Conservation (phyloP, 1,140 invertebrate genomes). For the Drosophila fuyamai region DNA sequence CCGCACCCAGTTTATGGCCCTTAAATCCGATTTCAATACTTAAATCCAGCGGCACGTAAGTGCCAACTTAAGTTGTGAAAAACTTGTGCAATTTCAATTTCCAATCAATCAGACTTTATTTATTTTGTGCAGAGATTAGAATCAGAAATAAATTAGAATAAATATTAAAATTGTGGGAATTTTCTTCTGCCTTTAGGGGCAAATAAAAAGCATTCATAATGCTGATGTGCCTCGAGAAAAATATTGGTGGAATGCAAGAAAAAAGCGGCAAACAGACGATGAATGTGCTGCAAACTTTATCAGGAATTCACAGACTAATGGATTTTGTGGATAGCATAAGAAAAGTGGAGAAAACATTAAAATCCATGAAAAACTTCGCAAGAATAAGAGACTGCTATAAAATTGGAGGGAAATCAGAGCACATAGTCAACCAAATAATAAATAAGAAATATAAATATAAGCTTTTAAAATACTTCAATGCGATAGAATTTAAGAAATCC, state of each 20-base stretch:
- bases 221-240: slow-evolving; percentile 5
- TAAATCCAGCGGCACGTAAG: slow-evolving; percentile 37
- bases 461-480: not conserved
- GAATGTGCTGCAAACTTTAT: slow-evolving; percentile 36
- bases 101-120: slow-evolving; percentile 32
- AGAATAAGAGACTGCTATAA: slow-evolving; percentile 13
- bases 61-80: slow-evolving; percentile 26
- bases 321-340: slow-evolving; percentile 35
- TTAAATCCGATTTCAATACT: slow-evolving; percentile 49
- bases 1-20: slow-evolving; percentile 15
- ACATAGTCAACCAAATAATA: not conserved
- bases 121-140: slow-evolving; percentile 18
- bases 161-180: slow-evolving; percentile 12
- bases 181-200: not conserved
- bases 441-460: not conserved
- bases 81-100: slow-evolving; percentile 25
- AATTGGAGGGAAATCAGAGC: not conserved
- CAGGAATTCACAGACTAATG: slow-evolving; percentile 50
- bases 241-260: slow-evolving; percentile 26
- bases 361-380: not conserved
- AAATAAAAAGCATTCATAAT: slow-evolving; percentile 9
- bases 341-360: not conserved
- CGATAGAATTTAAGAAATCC: slow-evolving; percentile 40
- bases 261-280: not conserved
- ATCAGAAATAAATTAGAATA: slow-evolving; percentile 30